These are phyloP conservation scores for Sciurus carolinensis DNA, from an alignment of 2,797 vertebrate genomes.

Conservation along the genomic window DNA sequence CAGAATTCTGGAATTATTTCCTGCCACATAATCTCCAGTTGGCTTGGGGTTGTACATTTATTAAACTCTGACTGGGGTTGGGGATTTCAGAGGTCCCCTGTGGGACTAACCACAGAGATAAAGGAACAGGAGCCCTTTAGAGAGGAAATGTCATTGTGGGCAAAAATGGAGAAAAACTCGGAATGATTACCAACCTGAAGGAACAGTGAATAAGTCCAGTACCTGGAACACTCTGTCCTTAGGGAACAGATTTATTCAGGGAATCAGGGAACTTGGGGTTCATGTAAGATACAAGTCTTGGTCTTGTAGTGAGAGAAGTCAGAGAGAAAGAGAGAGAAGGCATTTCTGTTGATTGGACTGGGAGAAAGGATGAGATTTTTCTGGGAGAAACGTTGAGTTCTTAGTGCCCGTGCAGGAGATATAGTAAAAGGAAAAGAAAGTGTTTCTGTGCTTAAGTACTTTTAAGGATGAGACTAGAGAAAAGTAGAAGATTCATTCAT, in stretches of 20 bases:
- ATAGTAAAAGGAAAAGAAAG: conserved; percentile 4
- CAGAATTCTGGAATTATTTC: conserved; percentile 18
- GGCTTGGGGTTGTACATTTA: neutral
- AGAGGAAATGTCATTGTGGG: neutral
- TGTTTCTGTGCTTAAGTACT: neutral
- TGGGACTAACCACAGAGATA: neutral
- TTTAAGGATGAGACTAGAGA: conserved; percentile 3
- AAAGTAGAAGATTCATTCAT: conserved; percentile 13
- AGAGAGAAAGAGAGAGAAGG: neutral
- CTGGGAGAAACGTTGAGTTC: conserved; percentile 29
- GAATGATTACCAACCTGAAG: neutral
- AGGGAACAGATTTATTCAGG: neutral
- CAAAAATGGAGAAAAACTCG: conserved; percentile 11
- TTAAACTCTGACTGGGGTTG: neutral
- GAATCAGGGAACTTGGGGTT: neutral
- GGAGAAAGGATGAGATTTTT: conserved; percentile 33
- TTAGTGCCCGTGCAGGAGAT: neutral
- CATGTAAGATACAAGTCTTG: neutral
- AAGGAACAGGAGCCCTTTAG: neutral
- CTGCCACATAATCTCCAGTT: neutral
- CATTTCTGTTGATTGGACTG: conserved; percentile 31
- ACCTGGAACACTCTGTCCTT: neutral
- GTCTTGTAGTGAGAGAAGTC: neutral
- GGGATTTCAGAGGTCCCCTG: neutral
- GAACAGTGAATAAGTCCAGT: neutral